Evolutionary conservation across 2,888 invertebrate species (phyloP).

Genomic region (Lathronympha strigana): DNA sequence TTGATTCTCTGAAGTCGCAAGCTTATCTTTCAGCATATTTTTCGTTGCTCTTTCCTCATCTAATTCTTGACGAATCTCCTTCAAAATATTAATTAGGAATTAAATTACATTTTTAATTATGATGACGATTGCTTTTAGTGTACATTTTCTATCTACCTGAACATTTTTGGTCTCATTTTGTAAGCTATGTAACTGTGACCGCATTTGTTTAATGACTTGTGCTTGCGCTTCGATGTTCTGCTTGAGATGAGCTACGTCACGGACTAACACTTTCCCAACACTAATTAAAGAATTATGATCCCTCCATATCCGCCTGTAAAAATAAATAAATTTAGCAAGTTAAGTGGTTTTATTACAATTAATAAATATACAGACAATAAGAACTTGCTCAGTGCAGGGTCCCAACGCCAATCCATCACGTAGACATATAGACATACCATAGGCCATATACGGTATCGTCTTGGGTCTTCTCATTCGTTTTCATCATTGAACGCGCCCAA

Average conservation of each 20-base stretch:
- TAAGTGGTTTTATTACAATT: too few relatives aligned
- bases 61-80: slow-evolving; percentile 64
- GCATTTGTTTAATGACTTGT: slow-evolving; percentile 54
- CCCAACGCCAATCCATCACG: too few relatives aligned
- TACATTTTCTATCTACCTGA: slow-evolving; percentile 57
- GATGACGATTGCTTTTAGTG: slow-evolving; percentile 17
- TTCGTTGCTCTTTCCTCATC: slow-evolving; percentile 68
- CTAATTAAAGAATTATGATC: slow-evolving; percentile 65
- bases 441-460: too few relatives aligned
- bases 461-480: too few relatives aligned
- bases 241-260: slow-evolving; percentile 68
- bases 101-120: too few relatives aligned
- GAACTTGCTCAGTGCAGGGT: too few relatives aligned
- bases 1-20: slow-evolving; percentile 65
- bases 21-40: slow-evolving; percentile 62
- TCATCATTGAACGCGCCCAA: too few relatives aligned
- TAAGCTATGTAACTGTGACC: slow-evolving; percentile 49
- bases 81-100: neutral
- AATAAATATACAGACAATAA: too few relatives aligned
- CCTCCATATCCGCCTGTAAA: slow-evolving; percentile 61
- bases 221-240: slow-evolving; percentile 63
- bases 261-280: slow-evolving; percentile 71
- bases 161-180: slow-evolving; percentile 57
- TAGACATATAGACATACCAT: too few relatives aligned
- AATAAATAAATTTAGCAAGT: neutral